Conservation (phyloP, 2,797 vertebrate genomes). For the Pipistrellus nathusii region DNA sequence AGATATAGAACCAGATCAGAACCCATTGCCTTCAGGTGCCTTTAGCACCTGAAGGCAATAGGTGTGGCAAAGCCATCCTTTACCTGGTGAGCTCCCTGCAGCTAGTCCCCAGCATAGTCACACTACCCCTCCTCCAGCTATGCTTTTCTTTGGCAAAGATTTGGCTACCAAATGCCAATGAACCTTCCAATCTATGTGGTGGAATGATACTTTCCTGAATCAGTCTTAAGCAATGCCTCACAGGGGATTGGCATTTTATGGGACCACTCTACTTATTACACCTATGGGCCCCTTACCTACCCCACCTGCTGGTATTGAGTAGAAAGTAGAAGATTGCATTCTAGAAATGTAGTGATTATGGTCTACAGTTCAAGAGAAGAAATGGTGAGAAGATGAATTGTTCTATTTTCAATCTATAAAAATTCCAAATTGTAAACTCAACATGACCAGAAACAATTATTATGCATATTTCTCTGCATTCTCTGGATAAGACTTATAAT, state of each 20-base stretch:
- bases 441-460: neutral
- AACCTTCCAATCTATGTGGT: neutral
- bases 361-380: neutral
- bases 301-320: neutral
- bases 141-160: neutral
- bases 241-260: too few species aligned
- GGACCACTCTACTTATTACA: neutral
- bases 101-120: neutral
- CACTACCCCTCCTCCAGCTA: neutral
- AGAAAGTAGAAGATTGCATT: neutral
- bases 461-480: neutral
- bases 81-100: neutral
- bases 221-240: neutral
- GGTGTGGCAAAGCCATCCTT: neutral
- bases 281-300: neutral
- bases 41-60: neutral
- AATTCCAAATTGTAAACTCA: neutral
- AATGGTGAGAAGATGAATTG: neutral
- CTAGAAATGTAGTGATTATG: neutral
- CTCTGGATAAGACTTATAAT: neutral
- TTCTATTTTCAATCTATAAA: conserved; percentile 21
- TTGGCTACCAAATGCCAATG: neutral
- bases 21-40: too few species aligned
- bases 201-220: neutral
- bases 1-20: neutral